Base-by-base conservation (phyloP, 2,113 vertebrate genomes). In the Myiozetetes cayanensis region DNA sequence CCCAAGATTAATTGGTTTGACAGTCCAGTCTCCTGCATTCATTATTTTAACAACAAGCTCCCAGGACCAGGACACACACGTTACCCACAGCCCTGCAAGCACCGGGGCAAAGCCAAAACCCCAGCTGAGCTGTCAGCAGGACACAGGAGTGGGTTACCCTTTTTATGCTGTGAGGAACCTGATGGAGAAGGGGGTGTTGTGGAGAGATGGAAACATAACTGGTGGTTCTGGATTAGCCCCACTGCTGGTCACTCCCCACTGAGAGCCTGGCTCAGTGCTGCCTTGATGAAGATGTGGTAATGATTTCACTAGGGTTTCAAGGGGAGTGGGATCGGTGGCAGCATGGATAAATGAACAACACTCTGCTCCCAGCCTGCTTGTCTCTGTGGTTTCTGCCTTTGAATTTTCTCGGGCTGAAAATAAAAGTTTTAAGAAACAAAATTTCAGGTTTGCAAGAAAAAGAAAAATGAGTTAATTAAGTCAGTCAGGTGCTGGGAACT, bases 31-130 rank as follows among this genome's bases (percentile, higher is more conserved):
- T 97, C 95, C 96, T 96, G 95, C 97, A 98, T 97, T 96, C 97
- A 97, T 98, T 98, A 98, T 96, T 98, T 97, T 97, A 98, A 98
- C 97, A 97, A 90, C 95, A 93, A 85, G 90, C 94, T 96, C 91
- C 55, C 39, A 94, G 93, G 72, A 93, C 86, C 58, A 9, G 49
- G n/a, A 67, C 85, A 63, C 92, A 91, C 84, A 77, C 23, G 24
- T 91, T 94, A 94, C 93, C 14, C 74, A 39, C 52, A 63, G 35
- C 53, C 78, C 66, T 22, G 12, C 80, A 44, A 75, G 41, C 71
- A 37, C 50, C 23, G 2, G 2, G 44, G 25, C 53, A 56, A 23
- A 67, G 84, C 30, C 81, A 49, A 83, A 92, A 43, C 28, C 82
- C 58, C 92, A 50, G 53, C 27, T 82, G 66, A 6, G 11, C 27